Evolutionary conservation across 2,113 vertebrate genomes (phyloP).

Genomic region (Psittacara wagleri): DNA sequence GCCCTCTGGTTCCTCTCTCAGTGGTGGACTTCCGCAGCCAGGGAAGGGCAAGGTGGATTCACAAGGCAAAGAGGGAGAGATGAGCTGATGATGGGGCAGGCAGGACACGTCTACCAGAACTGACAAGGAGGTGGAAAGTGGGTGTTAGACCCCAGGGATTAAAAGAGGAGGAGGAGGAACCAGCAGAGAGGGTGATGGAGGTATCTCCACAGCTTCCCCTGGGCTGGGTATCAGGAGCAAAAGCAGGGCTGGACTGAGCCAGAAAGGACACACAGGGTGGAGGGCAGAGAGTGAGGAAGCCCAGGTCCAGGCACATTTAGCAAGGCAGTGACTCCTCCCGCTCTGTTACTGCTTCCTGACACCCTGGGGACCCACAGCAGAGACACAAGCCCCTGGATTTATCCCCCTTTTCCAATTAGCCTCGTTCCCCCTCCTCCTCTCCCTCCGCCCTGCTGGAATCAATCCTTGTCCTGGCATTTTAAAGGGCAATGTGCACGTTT

Average conservation of each 20-base stretch:
- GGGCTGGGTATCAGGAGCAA: neutral
- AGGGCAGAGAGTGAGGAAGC: neutral
- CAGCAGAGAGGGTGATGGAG: neutral
- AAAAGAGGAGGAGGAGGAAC: neutral
- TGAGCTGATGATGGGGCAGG: rapidly evolving
- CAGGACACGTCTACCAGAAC: neutral
- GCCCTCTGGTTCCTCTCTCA: neutral
- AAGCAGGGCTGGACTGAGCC: neutral
- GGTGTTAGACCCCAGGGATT: neutral
- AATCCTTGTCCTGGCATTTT: slow-evolving; percentile 66
- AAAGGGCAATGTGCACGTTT: slow-evolving; percentile 67
- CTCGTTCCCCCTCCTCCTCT: slow-evolving; percentile 32
- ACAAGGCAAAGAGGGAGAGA: neutral
- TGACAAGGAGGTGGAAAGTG: rapidly evolving
- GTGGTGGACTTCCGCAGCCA: neutral
- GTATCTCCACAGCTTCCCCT: neutral
- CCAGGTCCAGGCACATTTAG: neutral
- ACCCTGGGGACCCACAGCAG: neutral
- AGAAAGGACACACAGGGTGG: neutral
- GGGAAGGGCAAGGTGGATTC: neutral
- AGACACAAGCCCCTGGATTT: slow-evolving; percentile 47
- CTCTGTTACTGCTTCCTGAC: neutral
- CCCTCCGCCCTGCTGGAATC: slow-evolving; percentile 17
- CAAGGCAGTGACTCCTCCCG: neutral
- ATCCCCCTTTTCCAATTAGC: slow-evolving; percentile 59